Evolutionary conservation across 1,140 invertebrate species (phyloP).

Genomic region (Daktulosphaira vitifoliae): DNA sequence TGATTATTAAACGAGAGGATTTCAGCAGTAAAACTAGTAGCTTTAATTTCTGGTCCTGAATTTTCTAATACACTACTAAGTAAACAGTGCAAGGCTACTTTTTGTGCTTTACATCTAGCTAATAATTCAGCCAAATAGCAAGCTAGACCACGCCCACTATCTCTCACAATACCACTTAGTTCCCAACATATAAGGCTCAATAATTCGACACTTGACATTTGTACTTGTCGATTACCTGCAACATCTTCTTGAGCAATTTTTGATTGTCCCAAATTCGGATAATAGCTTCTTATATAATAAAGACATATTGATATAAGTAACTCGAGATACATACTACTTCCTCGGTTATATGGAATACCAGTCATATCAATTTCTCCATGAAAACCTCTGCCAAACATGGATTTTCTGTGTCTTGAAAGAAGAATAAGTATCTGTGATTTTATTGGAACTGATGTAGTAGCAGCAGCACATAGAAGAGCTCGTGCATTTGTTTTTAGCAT

Average conservation of each 20-base stretch:
- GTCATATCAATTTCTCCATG: conserved; percentile 53
- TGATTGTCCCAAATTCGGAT: conserved; percentile 58
- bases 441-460: conserved; percentile 51
- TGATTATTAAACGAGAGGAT: conserved; percentile 69
- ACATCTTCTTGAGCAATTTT: conserved; percentile 64
- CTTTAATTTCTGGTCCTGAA: conserved; percentile 42
- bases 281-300: conserved; percentile 73
- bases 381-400: conserved; percentile 70
- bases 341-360: conserved; percentile 50
- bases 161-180: conserved; percentile 69
- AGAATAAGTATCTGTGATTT: conserved; percentile 52
- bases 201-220: conserved; percentile 68
- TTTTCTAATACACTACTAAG: conserved; percentile 64
- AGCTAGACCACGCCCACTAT: conserved; percentile 69
- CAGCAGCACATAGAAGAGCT: conserved; percentile 60
- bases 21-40: conserved; percentile 66
- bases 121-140: conserved; percentile 75
- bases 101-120: conserved; percentile 76
- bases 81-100: conserved; percentile 76
- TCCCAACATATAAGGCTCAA: conserved; percentile 68
- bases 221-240: conserved; percentile 64
- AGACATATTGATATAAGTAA: conserved; percentile 68
- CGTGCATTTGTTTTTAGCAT: conserved; percentile 64
- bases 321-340: conserved; percentile 77
- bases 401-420: conserved; percentile 68